These are phyloP conservation scores for Hecatera dysodea DNA, from an alignment of 2,888 invertebrate genomes.

Conservation along the genomic window DNA sequence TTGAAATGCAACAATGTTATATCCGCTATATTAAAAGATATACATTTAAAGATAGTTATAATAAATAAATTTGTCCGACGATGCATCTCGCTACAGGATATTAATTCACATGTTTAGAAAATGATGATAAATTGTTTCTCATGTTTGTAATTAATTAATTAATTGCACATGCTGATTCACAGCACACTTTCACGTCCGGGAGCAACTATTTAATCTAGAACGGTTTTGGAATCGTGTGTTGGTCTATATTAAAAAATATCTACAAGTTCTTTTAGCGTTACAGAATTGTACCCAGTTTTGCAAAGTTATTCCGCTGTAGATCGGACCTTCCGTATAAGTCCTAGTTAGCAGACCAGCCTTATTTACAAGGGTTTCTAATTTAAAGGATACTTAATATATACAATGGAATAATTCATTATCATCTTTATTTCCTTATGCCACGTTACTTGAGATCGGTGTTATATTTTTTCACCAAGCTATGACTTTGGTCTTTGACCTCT, in stretches of 20 bases:
- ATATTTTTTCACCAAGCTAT: too few species aligned
- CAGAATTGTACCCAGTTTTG: not conserved
- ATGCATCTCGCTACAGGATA: conserved; percentile 32
- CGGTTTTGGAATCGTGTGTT: not conserved
- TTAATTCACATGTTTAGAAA: conserved; percentile 51
- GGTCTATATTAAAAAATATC: not conserved
- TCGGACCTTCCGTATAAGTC: not conserved
- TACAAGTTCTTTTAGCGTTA: not conserved
- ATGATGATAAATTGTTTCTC: conserved; percentile 23
- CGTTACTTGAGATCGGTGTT: too few species aligned
- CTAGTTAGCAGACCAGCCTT: not conserved
- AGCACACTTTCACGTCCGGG: conserved; percentile 32
- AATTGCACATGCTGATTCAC: conserved; percentile 38
- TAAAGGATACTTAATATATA: too few species aligned
- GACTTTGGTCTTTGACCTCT: too few species aligned
- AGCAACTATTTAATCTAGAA: conserved; percentile 6
- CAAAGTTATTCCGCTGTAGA: not conserved
- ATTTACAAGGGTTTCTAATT: too few species aligned
- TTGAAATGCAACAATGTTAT: not conserved
- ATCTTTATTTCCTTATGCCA: too few species aligned
- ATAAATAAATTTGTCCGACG: conserved; percentile 9
- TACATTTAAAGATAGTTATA: not conserved
- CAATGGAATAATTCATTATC: not conserved
- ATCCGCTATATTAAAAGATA: not conserved
- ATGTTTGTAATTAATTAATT: conserved; percentile 33